Base-by-base conservation (phyloP, 1,140 invertebrate genomes). In the Brachionus koreanus region DNA sequence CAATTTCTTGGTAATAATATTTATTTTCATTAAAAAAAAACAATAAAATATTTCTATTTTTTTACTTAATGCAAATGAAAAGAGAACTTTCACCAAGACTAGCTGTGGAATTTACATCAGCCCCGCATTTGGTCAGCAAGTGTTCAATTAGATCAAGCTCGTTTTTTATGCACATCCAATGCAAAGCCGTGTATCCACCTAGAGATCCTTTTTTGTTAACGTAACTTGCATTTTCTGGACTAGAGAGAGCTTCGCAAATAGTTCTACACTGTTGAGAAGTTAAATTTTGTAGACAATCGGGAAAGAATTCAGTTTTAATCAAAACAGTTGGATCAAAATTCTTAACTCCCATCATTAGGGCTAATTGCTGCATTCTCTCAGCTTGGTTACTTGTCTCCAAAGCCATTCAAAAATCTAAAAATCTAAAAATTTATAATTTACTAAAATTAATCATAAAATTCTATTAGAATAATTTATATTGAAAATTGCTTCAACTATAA, bases 141-240 rank as follows among this genome's bases (percentile, higher is more conserved):
- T 39, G 4, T 29, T 79, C 49, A 13, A 79, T 61, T 1, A 61
- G 12, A 37, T 57, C 76, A 23, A 23, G 25, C 16, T 79, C 76
- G 19, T 79, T 79, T 42, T 65, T 79, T 6, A 79, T 65, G 37
- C 76, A 79, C 76, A 79, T 79, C 76, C 76, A 79, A 79, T 79
- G 76, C 4, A 79, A 42, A 61, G 76, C 33, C 37, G 76, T 79
- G 5, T 61, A 79, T 10, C 76, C 76, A 1, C 61, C 61, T 12
- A 61, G 12, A n/a, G 19, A 33, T 12, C 76, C 76, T 39, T 57
- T 42, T 79, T 79, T 79, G 49, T 79, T 79, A n/a, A 79, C 76
- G 23, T 6, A 43, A 19, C 19, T 65, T 19, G 49, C 19, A 42
- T 79, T 13, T 2, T 3, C 12, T 1, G 29, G 49, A 9, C 12